A percentile compares a stretch with the other conserved stretches of the same genome.
Conservation (phyloP, 2,113 vertebrate species). For the Malurus melanocephalus region DNA sequence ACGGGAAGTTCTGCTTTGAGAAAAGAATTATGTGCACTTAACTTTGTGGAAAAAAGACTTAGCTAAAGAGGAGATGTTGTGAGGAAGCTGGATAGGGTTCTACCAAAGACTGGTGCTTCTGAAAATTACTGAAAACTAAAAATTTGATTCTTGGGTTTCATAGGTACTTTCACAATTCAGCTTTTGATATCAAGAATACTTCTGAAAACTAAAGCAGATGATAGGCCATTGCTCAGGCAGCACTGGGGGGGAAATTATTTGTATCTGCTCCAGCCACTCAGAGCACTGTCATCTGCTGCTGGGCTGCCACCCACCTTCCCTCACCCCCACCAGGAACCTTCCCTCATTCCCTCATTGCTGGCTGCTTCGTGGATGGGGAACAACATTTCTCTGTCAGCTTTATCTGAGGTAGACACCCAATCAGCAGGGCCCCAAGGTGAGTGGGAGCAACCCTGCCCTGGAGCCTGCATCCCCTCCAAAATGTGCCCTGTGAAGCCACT, state of each 20-base stretch:
- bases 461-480: background rate
- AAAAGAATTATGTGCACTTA: background rate
- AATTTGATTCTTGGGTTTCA: background rate
- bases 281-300: accelerated
- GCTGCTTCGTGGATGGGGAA: background rate
- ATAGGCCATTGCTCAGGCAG: background rate
- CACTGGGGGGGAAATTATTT: background rate
- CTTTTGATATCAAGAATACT: background rate
- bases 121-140: background rate
- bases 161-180: background rate
- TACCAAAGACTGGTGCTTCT: background rate
- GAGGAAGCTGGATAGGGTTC: background rate
- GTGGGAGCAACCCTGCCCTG: accelerated
- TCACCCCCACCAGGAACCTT: accelerated
- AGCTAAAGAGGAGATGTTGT: background rate
- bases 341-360: background rate
- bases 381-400: background rate
- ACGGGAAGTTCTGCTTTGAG: background rate
- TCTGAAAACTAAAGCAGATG: background rate
- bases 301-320: background rate
- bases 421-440: accelerated
- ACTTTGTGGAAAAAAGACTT: background rate
- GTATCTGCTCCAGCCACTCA: background rate
- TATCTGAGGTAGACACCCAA: background rate
- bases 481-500: accelerated